Conservation (phyloP, 2,888 invertebrate species). For the Phyto melanocephala region DNA sequence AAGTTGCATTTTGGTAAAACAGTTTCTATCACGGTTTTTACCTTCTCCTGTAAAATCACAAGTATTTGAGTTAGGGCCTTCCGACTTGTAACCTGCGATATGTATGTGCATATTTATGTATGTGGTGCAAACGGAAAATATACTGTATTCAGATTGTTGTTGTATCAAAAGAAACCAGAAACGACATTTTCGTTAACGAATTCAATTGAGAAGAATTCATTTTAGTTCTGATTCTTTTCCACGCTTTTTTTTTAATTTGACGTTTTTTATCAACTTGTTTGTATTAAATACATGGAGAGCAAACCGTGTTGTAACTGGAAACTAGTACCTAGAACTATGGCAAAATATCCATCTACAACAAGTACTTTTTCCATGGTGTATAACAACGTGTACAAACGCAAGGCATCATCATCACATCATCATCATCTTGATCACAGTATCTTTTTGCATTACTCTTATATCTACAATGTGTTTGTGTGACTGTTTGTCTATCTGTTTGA, state of each 20-base stretch:
- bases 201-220: conserved; percentile 77
- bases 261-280: background rate
- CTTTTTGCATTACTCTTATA: too few species aligned
- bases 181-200: conserved; percentile 77
- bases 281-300: background rate
- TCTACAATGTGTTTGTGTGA: background rate
- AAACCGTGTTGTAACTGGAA: conserved; percentile 14
- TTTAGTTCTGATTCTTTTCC: conserved; percentile 72
- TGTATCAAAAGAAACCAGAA: conserved; percentile 49
- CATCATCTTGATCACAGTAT: background rate
- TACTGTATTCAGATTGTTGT: conserved; percentile 14
- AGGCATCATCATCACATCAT: background rate
- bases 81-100: too few species aligned
- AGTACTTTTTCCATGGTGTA: conserved; percentile 37
- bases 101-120: too few species aligned
- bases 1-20: too few species aligned
- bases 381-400: conserved; percentile 32
- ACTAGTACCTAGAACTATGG: background rate
- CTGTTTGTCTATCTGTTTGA: background rate
- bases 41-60: too few species aligned
- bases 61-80: too few species aligned
- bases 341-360: conserved; percentile 34
- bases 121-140: conserved; percentile 22
- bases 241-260: conserved; percentile 4
- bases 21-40: too few species aligned